Base-by-base conservation (phyloP, 37 sponge, comb jelly and placozoan species). In the Crambe crambe region DNA sequence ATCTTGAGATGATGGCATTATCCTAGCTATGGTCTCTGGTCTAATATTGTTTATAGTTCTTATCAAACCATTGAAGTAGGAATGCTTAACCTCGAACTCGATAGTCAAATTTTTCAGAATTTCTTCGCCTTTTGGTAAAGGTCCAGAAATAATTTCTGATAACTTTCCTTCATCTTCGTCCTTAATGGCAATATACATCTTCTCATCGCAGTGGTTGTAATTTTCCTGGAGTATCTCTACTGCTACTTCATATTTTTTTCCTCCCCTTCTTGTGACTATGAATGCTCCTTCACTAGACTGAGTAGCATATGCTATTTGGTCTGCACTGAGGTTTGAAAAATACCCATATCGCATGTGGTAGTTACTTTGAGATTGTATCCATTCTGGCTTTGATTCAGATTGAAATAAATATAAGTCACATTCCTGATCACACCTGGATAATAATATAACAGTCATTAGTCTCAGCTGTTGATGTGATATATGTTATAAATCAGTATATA, bases 41-140 rank as follows among this genome's bases (percentile, higher is more conserved):
- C 77, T 41, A 37, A 92, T 64, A 25, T 30, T 42, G 40, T 72
- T 68, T 2, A 92, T 36, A 0, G 85, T 68, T 42, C 61, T 27
- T 29, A 82, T 83, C 34, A 92, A 77, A 41, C 54, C 41, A 37
- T 84, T 43, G 65, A 92, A 92, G 57, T 78, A 92, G 15, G 42
- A 59, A 67, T 85, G 80, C 61, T 92, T 92, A 9, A 92, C 71
- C 32, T 71, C 60, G 80, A 85, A 92, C 58, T 75, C 56, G 1
- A 77, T 81, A 27, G 27, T 56, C 1, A 87, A 47, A 36, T 70
- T 30, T 23, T 21, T 42, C 2, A n/a, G 31, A 39, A 31, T 9
- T 10, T 12, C 68, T 18, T 79, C 27, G 5, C 38, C 21, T 40
- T 18, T 26, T 6, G 65, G 6, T 27, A 70, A 23, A 35, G 4